Percentiles rank a stretch among this genome's conserved stretches.
phyloP scores from a whole-genome alignment of 2,888 invertebrate species.

The Cephus pulcher region DNA sequence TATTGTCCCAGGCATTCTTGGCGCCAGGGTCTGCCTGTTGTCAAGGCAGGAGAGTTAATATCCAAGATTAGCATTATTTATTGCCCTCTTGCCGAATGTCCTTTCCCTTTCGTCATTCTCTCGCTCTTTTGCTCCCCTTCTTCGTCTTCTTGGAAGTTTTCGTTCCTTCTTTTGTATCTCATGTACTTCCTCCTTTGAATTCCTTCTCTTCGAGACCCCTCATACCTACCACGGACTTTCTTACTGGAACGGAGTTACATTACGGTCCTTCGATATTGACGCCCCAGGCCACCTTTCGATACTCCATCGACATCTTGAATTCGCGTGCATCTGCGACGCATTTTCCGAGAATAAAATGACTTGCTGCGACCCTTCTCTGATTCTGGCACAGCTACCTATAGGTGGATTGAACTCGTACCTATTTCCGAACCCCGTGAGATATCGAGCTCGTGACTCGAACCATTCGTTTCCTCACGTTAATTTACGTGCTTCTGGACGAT shows the following conservation, averaged over 20 bases:
- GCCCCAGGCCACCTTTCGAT: background rate
- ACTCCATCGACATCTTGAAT: background rate
- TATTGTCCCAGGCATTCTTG: constrained; percentile 33
- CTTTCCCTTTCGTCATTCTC: constrained; percentile 17
- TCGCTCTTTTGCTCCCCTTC: background rate
- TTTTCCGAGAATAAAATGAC: background rate
- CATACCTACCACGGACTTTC: background rate
- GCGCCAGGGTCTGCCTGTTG: constrained; percentile 12
- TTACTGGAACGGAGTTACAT: background rate
- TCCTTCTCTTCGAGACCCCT: background rate
- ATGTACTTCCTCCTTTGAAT: background rate
- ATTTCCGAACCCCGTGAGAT: background rate
- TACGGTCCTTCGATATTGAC: background rate
- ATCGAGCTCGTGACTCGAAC: background rate
- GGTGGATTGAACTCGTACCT: background rate
- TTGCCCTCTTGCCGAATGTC: constrained; percentile 19
- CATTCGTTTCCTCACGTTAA: background rate
- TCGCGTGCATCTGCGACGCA: background rate
- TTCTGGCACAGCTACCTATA: background rate
- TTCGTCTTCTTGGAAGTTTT: background rate
- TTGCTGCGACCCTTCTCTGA: background rate
- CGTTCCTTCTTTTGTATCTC: background rate
- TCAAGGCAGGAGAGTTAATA: constrained; percentile 18
- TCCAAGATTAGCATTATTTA: constrained; percentile 22
- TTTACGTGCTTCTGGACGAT: background rate